Percentiles rank a stretch among this genome's conserved stretches.
Evolutionary conservation across 2,113 vertebrate genomes (phyloP).

Genomic region (Sakesphorus luctuosus): DNA sequence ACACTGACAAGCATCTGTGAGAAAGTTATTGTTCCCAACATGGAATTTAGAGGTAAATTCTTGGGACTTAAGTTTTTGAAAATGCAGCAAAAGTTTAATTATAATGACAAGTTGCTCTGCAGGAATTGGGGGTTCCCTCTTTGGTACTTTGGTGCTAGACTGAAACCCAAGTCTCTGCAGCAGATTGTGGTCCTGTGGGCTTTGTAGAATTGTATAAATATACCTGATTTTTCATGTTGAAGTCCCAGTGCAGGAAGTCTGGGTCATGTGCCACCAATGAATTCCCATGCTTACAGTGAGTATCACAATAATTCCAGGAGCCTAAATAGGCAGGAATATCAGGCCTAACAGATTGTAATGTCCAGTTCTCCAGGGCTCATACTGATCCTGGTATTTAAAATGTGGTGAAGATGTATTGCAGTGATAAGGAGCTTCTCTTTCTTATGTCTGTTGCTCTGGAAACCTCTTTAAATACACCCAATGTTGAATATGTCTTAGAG

Average conservation of each 20-base stretch:
- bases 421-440: neutral
- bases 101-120: neutral
- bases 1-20: slow-evolving; percentile 98
- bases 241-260: neutral
- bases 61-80: neutral
- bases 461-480: neutral
- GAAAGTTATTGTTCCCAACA: slow-evolving; percentile 98
- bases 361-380: neutral
- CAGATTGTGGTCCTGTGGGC: neutral
- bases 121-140: neutral
- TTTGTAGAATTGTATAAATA: neutral
- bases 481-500: neutral
- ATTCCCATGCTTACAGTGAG: neutral
- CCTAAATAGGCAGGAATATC: neutral
- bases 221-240: neutral
- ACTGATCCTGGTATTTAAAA: neutral
- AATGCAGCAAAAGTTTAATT: neutral
- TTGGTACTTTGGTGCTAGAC: neutral
- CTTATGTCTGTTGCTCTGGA: neutral
- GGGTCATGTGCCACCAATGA: neutral
- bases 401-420: neutral
- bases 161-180: neutral
- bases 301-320: neutral
- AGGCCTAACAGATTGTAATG: neutral
- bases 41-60: slow-evolving; percentile 96